phyloP scores from a whole-genome alignment of 2,888 invertebrate species.

The Eumacrocentrus americanus region DNA sequence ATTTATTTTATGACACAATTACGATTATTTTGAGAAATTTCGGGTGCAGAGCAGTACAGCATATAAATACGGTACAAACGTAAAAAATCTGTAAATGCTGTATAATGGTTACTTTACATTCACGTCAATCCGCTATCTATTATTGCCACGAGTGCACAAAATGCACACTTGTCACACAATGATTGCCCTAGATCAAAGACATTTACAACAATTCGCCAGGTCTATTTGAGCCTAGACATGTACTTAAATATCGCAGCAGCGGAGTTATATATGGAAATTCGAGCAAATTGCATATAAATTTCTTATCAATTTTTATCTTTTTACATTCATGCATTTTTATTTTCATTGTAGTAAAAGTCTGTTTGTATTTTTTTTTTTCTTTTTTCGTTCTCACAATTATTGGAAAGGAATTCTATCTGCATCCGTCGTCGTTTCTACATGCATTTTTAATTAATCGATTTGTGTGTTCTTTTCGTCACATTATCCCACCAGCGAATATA shows the following conservation, averaged over 20 bases:
- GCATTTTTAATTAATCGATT: no score
- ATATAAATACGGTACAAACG: slow-evolving; percentile 58
- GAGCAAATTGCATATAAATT: slow-evolving; percentile 21
- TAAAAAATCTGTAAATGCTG: slow-evolving; percentile 56
- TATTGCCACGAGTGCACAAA: slow-evolving; percentile 12
- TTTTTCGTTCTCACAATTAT: slow-evolving; percentile 21
- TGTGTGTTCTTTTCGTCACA: no score
- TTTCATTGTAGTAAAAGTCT: slow-evolving; percentile 8
- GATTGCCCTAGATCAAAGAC: no score
- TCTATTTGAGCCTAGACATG: no score
- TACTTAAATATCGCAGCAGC: slow-evolving; percentile 4
- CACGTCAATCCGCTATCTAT: slow-evolving; percentile 35
- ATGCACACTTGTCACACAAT: no score
- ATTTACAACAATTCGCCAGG: not conserved
- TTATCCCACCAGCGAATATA: not conserved
- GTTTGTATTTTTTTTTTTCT: slow-evolving; percentile 15
- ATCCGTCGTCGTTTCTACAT: slow-evolving; percentile 11
- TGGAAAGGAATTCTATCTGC: slow-evolving; percentile 15
- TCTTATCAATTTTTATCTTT: slow-evolving; percentile 20
- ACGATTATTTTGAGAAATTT: slow-evolving; percentile 43
- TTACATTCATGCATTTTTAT: slow-evolving; percentile 13
- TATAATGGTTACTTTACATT: slow-evolving; percentile 40
- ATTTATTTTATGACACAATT: slow-evolving; percentile 57
- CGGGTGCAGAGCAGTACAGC: slow-evolving; percentile 52
- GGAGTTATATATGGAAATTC: slow-evolving; percentile 18